Percentiles rank a stretch among this genome's conserved stretches.
Evolutionary conservation across 2,113 vertebrate species (phyloP).

Genomic region (Arothron firmamentum): DNA sequence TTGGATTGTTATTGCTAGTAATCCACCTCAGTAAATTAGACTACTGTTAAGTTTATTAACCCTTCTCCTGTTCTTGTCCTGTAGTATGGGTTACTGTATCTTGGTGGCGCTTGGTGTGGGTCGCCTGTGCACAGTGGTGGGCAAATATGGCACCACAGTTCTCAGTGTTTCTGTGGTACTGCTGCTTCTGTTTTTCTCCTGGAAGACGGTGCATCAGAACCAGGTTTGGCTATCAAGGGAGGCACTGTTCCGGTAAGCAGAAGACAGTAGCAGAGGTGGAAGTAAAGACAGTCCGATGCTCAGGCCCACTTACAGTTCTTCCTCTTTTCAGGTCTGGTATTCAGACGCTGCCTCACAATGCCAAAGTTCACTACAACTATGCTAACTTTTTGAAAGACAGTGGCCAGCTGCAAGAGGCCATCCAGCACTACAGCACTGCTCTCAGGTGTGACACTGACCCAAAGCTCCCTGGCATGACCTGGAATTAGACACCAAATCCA

Average conservation of each 20-base stretch:
- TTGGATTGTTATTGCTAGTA: too few species aligned
- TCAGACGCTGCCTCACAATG: constrained; percentile 93
- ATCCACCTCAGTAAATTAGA: too few species aligned
- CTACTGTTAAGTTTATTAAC: too few species aligned
- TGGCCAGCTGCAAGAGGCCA: constrained; percentile 82
- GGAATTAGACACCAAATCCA: too few species aligned
- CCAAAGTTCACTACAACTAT: constrained; percentile 99
- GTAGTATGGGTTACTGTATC: constrained; percentile 96
- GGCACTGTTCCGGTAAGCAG: constrained; percentile 86
- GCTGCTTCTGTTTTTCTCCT: constrained; percentile 88
- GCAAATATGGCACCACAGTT: constrained; percentile 77
- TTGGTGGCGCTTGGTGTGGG: constrained; percentile 87
- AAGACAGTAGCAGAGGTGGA: too few species aligned
- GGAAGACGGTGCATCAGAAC: constrained; percentile 92
- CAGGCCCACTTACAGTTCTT: neutral
- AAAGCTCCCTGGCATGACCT: neutral
- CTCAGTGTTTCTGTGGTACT: constrained; percentile 78
- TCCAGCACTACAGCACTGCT: constrained; percentile 90
- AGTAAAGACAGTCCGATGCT: neutral
- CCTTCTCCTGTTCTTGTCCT: neutral
- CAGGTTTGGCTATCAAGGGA: constrained; percentile 94
- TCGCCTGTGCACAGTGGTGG: constrained; percentile 77
- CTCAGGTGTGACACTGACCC: constrained; percentile 62
- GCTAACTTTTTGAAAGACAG: constrained; percentile 96
- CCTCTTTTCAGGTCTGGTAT: constrained; percentile 85